phyloP scores from a whole-genome alignment of 92 coral and sea anemone genomes.

The Siderastrea radians region DNA sequence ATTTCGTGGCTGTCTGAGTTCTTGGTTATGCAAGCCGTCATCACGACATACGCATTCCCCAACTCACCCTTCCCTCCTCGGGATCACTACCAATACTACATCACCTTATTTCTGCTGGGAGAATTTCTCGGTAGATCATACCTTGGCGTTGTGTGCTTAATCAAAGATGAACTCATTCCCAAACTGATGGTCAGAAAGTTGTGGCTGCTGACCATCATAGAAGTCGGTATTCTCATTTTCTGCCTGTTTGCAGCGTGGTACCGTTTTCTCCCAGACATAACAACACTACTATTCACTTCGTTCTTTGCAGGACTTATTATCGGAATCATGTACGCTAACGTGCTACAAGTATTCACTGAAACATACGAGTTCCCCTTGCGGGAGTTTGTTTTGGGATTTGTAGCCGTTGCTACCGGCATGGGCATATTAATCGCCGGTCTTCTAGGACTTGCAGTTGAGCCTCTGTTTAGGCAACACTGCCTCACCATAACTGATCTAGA shows the following conservation, averaged over 20 bases:
- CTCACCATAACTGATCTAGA: constrained; percentile 40
- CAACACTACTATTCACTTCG: constrained; percentile 14
- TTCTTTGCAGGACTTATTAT: constrained; percentile 65
- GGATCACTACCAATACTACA: constrained; percentile 72
- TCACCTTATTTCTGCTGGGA: constrained; percentile 58
- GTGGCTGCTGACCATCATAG: constrained; percentile 57
- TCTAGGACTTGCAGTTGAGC: constrained; percentile 63
- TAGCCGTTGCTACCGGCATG: constrained; percentile 67
- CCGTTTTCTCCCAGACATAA: constrained; percentile 51
- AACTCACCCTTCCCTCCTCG: constrained; percentile 76
- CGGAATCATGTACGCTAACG: constrained; percentile 65
- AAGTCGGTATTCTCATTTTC: constrained; percentile 53
- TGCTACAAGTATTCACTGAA: constrained; percentile 60
- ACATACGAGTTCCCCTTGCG: constrained; percentile 53
- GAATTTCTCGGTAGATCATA: constrained; percentile 69
- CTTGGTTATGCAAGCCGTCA: constrained; percentile 61
- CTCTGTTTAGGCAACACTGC: constrained; percentile 56
- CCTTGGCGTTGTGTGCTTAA: constrained; percentile 48
- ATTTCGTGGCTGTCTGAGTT: constrained; percentile 72
- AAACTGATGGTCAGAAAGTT: constrained; percentile 51
- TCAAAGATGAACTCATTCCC: constrained; percentile 48
- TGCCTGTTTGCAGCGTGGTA: constrained; percentile 68
- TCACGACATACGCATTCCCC: constrained; percentile 72
- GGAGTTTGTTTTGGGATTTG: constrained; percentile 66
- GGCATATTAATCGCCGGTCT: constrained; percentile 66